Percentiles rank a stretch among this genome's conserved stretches.
Evolutionary conservation across 2,888 invertebrate species (phyloP).

Genomic region (Tenthredo notha): DNA sequence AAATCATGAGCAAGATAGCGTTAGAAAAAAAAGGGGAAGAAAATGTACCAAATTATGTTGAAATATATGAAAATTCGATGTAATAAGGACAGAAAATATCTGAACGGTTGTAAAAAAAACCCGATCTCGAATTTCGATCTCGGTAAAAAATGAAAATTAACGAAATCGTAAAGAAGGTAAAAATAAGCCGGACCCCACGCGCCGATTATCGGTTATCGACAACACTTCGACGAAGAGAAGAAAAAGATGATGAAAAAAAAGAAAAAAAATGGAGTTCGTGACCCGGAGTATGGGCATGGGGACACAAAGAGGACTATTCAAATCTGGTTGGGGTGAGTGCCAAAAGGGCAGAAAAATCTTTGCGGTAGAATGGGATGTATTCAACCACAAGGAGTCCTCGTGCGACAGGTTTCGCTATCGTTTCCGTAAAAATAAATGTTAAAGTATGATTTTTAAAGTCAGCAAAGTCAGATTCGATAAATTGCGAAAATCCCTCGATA

Average conservation of each 20-base stretch:
- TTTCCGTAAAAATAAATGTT: neutral
- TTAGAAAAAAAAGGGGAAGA: neutral
- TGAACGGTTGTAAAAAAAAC: neutral
- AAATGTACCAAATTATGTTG: neutral
- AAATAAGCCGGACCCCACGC: neutral
- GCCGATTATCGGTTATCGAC: slow-evolving; percentile 40
- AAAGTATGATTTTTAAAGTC: neutral
- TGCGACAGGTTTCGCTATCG: neutral
- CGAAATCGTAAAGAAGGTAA: neutral
- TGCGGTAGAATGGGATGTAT: neutral
- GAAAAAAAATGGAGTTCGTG: slow-evolving; percentile 30
- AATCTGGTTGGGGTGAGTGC: slow-evolving; percentile 14
- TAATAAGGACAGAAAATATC: neutral
- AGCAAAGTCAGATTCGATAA: too few relatives aligned
- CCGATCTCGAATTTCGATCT: too few relatives aligned
- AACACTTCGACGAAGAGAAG: neutral
- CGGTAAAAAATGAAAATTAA: neutral
- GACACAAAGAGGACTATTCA: slow-evolving; percentile 37
- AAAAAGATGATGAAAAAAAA: neutral
- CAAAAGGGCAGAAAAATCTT: neutral
- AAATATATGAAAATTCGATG: neutral
- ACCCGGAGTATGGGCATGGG: neutral
- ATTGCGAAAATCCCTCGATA: neutral
- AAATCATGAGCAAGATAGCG: neutral
- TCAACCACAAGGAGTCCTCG: neutral